Evolutionary conservation across 1,140 invertebrate genomes (phyloP), one percentile per base, ranked within the genome.

Genomic region (Camponotus floridanus): DNA sequence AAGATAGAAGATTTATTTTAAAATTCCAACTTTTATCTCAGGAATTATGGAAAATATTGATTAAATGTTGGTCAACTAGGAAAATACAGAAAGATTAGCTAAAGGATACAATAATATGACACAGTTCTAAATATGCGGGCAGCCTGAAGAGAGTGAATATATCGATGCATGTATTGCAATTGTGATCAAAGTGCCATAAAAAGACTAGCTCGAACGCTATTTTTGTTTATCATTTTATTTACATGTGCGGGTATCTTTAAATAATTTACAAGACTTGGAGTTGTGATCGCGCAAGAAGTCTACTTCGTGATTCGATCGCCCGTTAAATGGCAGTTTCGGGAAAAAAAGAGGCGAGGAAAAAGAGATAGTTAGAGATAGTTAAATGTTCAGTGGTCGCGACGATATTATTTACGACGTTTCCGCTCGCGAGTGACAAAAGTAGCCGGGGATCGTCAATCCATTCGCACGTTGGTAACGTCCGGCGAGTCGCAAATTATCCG

Each of bases 251-350:
- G 62, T 45, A 84, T 64, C 15, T 45, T 74, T 8, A 6, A 59
- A 62, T 48, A 65, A 88, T 83, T 88, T 89, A 88, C 61, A 86
- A 36, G 70, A 57, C 26, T 76, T 86, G 67, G 45, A 80, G 55
- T 76, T 70, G 65, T 81, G 76, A 71, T 42, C 57, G 26, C 85
- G 70, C 86, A 88, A 89, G 59, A 73, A 74, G 76, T 33, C 71
- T 65, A 39, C 18, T 48, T 51, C n/a, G 33, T 18, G 45, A 65
- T 84, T 73, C 48, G 65, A 78, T 76, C 64, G 48, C 21, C 57
- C 67, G 59, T 83, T 81, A 76, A 88, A 86, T 88, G 61, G 76
- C 70, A 48, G 39, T 15, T 86, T 59, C 67, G 71, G 48, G 76
- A 68, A 79, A 39, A 45, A 64, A 79, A 36, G 15, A 33, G 8